Conservation (phyloP, 2,113 vertebrate genomes). For the Gasterosteus aculeatus region DNA sequence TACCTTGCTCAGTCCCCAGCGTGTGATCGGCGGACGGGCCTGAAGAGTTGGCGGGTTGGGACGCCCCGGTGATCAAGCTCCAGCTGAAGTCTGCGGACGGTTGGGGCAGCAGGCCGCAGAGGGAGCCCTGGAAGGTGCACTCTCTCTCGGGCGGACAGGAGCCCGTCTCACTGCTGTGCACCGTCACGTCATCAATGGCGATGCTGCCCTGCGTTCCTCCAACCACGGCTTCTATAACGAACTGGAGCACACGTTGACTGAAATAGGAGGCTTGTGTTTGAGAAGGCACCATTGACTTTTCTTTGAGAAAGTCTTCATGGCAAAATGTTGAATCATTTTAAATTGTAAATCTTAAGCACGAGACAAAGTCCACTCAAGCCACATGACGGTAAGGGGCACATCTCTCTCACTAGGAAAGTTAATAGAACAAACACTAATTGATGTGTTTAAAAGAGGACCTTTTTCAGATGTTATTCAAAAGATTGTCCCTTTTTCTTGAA, state of each 20-base stretch:
- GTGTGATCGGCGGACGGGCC: constrained; percentile 78
- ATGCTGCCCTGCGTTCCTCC: constrained; percentile 74
- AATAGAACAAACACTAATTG: not conserved
- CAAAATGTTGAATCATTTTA: not conserved
- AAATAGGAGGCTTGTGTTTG: not conserved
- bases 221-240: constrained; percentile 77
- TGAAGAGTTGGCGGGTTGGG: constrained; percentile 61
- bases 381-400: no score
- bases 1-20: constrained; percentile 79
- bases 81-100: constrained; percentile 64
- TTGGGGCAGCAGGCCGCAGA: constrained; percentile 75
- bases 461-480: not conserved
- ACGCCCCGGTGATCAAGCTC: constrained; percentile 66
- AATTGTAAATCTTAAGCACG: no score
- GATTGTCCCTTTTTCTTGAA: no score
- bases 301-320: not conserved
- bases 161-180: constrained; percentile 54
- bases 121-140: constrained; percentile 82
- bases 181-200: constrained; percentile 73
- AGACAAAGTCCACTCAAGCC: not conserved
- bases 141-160: constrained; percentile 79
- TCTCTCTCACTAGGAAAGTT: no score
- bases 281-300: not conserved
- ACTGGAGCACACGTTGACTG: constrained; percentile 52
- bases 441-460: not conserved